Percentiles rank a stretch among this genome's conserved stretches.
Evolutionary conservation across 2,888 invertebrate species (phyloP).

Genomic region (Belgica antarctica): DNA sequence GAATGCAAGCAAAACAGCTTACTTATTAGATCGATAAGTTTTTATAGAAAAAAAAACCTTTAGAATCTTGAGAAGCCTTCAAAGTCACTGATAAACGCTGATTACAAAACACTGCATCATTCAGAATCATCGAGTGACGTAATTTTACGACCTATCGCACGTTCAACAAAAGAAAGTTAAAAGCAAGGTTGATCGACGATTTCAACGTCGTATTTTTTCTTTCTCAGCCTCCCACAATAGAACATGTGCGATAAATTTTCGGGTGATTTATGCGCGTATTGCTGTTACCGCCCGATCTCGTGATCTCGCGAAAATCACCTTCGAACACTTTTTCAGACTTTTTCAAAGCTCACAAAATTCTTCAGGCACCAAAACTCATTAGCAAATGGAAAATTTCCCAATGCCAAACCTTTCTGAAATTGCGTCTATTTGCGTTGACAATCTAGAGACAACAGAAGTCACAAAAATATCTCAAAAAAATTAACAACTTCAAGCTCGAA

Average conservation of each 20-base stretch:
- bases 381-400: neutral
- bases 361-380: neutral
- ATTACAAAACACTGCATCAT: neutral
- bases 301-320: neutral
- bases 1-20: too few relatives aligned
- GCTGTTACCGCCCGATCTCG: neutral
- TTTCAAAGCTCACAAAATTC: neutral
- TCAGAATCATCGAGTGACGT: neutral
- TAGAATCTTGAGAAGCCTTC: too few relatives aligned
- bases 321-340: neutral
- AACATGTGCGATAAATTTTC: neutral
- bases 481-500: neutral
- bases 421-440: neutral
- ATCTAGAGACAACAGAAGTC: neutral
- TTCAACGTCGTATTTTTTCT: neutral
- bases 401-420: conserved; percentile 19
- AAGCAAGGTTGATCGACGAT: neutral
- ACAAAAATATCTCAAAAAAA: neutral
- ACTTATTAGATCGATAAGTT: too few relatives aligned
- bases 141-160: too few relatives aligned
- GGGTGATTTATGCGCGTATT: neutral
- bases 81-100: too few relatives aligned
- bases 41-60: too few relatives aligned
- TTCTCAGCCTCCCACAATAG: neutral
- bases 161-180: neutral